Evolutionary conservation across 2,113 vertebrate species (phyloP).

Genomic region (Clarias gariepinus): DNA sequence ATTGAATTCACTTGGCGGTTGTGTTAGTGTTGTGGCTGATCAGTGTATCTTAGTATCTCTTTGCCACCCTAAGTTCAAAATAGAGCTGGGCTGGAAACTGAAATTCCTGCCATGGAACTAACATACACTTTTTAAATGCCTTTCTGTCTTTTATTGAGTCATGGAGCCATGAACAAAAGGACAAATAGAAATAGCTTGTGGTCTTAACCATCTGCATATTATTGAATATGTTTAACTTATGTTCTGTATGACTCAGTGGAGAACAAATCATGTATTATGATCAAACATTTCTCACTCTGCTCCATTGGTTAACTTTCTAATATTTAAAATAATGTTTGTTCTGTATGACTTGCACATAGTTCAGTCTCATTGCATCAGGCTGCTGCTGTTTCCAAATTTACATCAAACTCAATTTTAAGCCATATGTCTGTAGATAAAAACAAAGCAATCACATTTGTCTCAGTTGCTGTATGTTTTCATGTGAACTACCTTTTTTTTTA

Average conservation of each 20-base stretch:
- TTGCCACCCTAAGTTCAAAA: background rate
- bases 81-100: background rate
- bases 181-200: background rate
- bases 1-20: too few species aligned
- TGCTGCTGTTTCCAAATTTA: background rate
- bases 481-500: conserved; percentile 16
- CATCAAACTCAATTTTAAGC: background rate
- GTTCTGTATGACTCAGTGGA: background rate
- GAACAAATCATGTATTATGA: background rate
- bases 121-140: background rate
- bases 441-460: background rate
- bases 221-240: background rate
- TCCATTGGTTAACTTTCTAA: background rate
- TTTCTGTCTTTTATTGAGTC: background rate
- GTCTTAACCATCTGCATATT: background rate
- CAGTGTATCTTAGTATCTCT: background rate
- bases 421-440: background rate
- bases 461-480: conserved; percentile 8
- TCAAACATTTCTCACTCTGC: background rate
- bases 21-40: too few species aligned
- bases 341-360: background rate
- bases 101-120: background rate
- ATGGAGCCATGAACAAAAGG: background rate
- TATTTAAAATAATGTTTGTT: background rate
- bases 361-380: background rate